Percentiles rank a stretch among this genome's conserved stretches.
These are phyloP conservation scores for Eurytoma californica DNA, from an alignment of 2,888 invertebrate genomes.

Conservation along the genomic window DNA sequence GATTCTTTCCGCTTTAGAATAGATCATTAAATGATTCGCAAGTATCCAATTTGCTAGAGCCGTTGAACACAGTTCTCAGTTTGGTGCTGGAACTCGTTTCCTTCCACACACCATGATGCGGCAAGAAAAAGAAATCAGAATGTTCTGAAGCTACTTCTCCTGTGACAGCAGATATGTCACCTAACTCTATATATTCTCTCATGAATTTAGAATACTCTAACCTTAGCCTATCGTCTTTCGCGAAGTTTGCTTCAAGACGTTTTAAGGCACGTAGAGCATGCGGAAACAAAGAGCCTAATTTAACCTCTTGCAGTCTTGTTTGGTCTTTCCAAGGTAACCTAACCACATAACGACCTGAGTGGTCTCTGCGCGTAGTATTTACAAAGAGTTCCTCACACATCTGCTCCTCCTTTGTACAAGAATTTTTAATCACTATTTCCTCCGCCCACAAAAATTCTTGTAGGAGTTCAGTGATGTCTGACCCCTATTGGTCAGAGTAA, in stretches of 20 bases:
- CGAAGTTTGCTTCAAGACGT: background rate
- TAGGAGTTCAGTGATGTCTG: background rate
- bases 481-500: background rate
- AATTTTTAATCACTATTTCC: background rate
- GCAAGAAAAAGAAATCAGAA: background rate
- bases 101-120: constrained; percentile 16
- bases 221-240: too few species aligned
- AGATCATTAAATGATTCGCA: background rate
- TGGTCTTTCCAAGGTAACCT: background rate
- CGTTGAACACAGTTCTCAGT: constrained; percentile 35
- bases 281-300: background rate
- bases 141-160: background rate
- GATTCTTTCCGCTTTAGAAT: background rate
- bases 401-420: background rate
- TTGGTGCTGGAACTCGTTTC: background rate
- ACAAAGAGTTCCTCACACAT: background rate
- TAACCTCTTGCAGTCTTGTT: background rate
- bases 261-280: background rate
- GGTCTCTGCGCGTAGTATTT: background rate
- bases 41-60: background rate
- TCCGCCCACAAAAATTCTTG: constrained; percentile 2
- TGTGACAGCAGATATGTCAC: background rate
- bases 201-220: background rate
- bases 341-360: too few species aligned
- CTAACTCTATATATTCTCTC: background rate